Base-by-base conservation (phyloP, 1,140 invertebrate species). In the Homalodisca vitripennis region DNA sequence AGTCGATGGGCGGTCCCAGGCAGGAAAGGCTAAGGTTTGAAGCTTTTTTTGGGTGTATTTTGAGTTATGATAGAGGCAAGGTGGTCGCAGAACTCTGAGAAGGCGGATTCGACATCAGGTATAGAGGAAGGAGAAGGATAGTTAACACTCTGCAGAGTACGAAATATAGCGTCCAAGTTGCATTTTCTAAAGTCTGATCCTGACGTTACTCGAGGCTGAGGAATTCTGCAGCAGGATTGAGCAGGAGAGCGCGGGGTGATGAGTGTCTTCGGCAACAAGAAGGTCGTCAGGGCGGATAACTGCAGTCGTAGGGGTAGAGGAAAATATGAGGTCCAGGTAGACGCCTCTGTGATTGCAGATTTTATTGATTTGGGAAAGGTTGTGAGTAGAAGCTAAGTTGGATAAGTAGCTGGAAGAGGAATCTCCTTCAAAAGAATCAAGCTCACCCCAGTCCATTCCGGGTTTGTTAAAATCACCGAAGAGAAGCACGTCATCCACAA, bases 321-420 rank as follows among this genome's bases (percentile, higher is more conserved):
- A 63, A 29, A 63, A 63, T 13, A 63, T 20, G 14, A 63, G n/a
- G 32, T 63, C 60, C 60, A 63, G 22, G 32, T 31, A 32, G 14
- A 63, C 32, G 3, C 60, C 60, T 63, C 60, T 63, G 3, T 3
- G 32, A 63, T 63, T 63, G 1, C 29, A 17, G 27, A 63, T 32
- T 1, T 63, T 32, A 17, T 63, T 63, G 27, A 63, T 32, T 30
- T 62, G 57, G 24, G 13, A 30, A 3, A 62, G 57, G 57, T 62
- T 3, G 30, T 62, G 57, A 29, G 30, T 30, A 62, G 30, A 30
- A 30, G 57, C 57, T 3, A 62, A 62, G 22, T 62, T 24, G 22
- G n/a, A 17, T 10, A 62, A 29, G 22, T 3, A 62, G 13, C 57
- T 62, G 22, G 57, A 62, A 62, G 57, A 10, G 57, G 22, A 26